Conservation (phyloP, 37 sponge, comb jelly and placozoan species). For the Aphrocallistes beatrix region DNA sequence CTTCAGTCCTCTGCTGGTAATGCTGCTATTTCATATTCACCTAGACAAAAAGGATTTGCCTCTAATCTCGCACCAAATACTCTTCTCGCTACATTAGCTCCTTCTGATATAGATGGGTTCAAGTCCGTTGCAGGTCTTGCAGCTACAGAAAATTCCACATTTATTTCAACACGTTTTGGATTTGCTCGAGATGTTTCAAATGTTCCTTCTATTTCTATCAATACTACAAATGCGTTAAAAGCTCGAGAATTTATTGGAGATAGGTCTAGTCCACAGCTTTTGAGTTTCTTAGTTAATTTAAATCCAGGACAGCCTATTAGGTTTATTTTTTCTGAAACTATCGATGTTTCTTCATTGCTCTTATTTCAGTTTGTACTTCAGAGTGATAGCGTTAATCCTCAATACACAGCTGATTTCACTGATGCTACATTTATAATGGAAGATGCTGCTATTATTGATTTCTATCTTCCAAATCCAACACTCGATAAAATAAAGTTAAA, state of each 20-base stretch:
- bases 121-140: constrained; percentile 49
- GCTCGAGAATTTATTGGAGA: constrained; percentile 61
- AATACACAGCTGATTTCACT: neutral
- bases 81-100: neutral
- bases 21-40: neutral
- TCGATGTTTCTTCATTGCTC: constrained; percentile 27
- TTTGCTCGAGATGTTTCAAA: constrained; percentile 40
- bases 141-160: constrained; percentile 39
- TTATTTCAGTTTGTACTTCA: constrained; percentile 30
- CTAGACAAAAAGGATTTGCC: neutral
- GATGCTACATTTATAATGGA: neutral
- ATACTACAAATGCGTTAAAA: constrained; percentile 26
- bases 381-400: constrained; percentile 5
- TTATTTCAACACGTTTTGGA: constrained; percentile 50
- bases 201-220: constrained; percentile 42
- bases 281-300: constrained; percentile 50
- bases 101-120: constrained; percentile 45
- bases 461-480: neutral
- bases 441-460: neutral
- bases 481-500: neutral
- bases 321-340: constrained; percentile 56
- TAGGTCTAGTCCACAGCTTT: constrained; percentile 43
- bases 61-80: neutral
- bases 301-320: constrained; percentile 46
- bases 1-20: constrained; percentile 6